A percentile compares a stretch with the other conserved stretches of the same genome.
These are phyloP conservation scores for Ctenomys sociabilis DNA, from an alignment of 2,113 vertebrate species.

Conservation along the genomic window DNA sequence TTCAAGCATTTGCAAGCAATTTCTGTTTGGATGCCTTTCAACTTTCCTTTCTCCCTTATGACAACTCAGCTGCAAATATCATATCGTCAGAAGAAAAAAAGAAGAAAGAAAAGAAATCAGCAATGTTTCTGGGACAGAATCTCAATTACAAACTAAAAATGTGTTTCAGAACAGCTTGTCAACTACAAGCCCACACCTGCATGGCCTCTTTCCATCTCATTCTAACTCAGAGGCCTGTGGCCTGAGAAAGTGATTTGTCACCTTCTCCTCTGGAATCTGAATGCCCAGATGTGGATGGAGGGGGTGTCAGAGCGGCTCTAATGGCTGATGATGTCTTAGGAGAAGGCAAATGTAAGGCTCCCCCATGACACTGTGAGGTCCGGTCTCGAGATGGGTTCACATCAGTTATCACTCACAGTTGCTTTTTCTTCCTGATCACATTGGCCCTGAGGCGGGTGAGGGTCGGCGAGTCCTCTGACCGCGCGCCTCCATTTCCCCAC, in stretches of 20 bases:
- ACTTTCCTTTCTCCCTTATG: constrained; percentile 42
- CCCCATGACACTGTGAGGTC: background rate
- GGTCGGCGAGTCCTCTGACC: background rate
- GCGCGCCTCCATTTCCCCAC: too few relatives aligned
- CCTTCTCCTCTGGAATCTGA: background rate
- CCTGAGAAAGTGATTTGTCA: constrained; percentile 21
- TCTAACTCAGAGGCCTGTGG: constrained; percentile 8
- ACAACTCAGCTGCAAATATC: constrained; percentile 57
- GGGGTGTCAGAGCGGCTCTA: background rate
- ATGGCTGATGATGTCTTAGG: background rate
- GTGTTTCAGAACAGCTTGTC: background rate
- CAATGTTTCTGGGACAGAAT: constrained; percentile 54
- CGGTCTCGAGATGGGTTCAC: background rate
- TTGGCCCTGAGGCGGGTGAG: background rate
- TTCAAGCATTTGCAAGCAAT: constrained; percentile 77
- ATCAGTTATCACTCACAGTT: background rate
- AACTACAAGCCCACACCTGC: background rate
- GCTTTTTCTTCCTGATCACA: background rate
- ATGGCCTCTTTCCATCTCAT: background rate
- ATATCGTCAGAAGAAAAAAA: constrained; percentile 22
- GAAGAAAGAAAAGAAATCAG: background rate
- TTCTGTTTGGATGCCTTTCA: constrained; percentile 73
- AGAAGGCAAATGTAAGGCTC: background rate
- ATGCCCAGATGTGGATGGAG: background rate
- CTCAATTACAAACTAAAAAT: constrained; percentile 41